A percentile compares a stretch with the other conserved stretches of the same genome.
These are phyloP conservation scores for Carposina sasakii DNA, from an alignment of 1,140 invertebrate genomes.

Conservation along the genomic window DNA sequence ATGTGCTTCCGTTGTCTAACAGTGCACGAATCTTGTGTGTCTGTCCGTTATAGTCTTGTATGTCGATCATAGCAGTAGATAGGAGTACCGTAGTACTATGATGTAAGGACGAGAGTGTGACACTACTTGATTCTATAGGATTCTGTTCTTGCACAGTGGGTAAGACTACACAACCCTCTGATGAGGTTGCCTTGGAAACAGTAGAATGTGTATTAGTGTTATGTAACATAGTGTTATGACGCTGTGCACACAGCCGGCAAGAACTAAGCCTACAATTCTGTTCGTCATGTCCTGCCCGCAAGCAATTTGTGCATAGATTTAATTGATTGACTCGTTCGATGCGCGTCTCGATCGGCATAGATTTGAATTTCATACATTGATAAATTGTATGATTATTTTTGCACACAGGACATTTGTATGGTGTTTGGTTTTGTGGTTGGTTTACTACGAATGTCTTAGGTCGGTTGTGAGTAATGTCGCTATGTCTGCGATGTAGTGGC, in stretches of 20 bases:
- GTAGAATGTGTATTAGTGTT: neutral
- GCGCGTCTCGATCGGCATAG: neutral
- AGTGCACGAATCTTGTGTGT: neutral
- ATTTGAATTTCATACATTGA: slow-evolving; percentile 6
- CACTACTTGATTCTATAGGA: neutral
- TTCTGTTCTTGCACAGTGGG: neutral
- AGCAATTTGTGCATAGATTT: slow-evolving; percentile 1
- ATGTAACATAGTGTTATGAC: neutral
- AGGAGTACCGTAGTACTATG: neutral
- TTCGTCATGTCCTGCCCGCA: neutral
- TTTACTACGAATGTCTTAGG: slow-evolving; percentile 4
- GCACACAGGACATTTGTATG: slow-evolving; percentile 1
- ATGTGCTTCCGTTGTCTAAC: neutral
- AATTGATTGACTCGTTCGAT: neutral
- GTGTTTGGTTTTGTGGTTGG: neutral
- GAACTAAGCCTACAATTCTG: neutral
- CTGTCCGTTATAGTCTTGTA: neutral
- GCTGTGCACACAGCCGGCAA: neutral
- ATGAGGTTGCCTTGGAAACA: neutral
- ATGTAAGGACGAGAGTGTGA: slow-evolving; percentile 1
- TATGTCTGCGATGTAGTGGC: slow-evolving; percentile 7
- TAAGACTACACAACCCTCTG: neutral
- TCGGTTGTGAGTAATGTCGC: slow-evolving; percentile 8
- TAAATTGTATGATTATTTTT: neutral
- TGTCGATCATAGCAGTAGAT: neutral